Evolutionary conservation across 2,888 invertebrate species (phyloP).

Genomic region (Meiosimyza decipiens): DNA sequence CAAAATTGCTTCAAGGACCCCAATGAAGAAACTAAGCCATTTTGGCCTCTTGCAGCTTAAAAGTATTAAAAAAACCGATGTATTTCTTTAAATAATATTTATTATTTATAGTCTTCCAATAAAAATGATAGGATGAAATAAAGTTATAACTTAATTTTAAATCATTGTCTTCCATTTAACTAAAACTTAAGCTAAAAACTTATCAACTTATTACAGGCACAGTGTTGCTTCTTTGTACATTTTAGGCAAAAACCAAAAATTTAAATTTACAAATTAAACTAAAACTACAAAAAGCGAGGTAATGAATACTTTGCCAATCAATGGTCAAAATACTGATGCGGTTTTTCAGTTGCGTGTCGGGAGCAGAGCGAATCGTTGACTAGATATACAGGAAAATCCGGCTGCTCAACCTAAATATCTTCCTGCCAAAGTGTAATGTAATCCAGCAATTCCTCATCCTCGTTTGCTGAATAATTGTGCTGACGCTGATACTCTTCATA

Average conservation of each 20-base stretch:
- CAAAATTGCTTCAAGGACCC: no score
- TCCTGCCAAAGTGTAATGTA: slow-evolving; percentile 65
- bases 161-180: slow-evolving; percentile 54
- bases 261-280: slow-evolving; percentile 28
- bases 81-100: slow-evolving; percentile 49
- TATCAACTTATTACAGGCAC: slow-evolving; percentile 27
- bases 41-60: no score
- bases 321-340: slow-evolving; percentile 31
- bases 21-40: no score
- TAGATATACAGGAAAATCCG: slow-evolving; percentile 37
- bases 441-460: slow-evolving; percentile 89
- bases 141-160: slow-evolving; percentile 45
- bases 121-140: slow-evolving; percentile 42
- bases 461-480: slow-evolving; percentile 69
- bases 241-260: slow-evolving; percentile 5
- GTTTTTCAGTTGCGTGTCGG: not conserved
- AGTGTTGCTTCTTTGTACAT: slow-evolving; percentile 27
- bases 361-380: slow-evolving; percentile 27
- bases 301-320: slow-evolving; percentile 54
- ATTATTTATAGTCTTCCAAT: slow-evolving; percentile 44
- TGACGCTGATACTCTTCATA: slow-evolving; percentile 73
- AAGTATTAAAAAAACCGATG: slow-evolving; percentile 1
- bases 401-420: slow-evolving; percentile 49
- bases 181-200: slow-evolving; percentile 24
- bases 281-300: slow-evolving; percentile 43